Evolutionary conservation across 2,113 vertebrate genomes (phyloP).

Genomic region (Struthio camelus): DNA sequence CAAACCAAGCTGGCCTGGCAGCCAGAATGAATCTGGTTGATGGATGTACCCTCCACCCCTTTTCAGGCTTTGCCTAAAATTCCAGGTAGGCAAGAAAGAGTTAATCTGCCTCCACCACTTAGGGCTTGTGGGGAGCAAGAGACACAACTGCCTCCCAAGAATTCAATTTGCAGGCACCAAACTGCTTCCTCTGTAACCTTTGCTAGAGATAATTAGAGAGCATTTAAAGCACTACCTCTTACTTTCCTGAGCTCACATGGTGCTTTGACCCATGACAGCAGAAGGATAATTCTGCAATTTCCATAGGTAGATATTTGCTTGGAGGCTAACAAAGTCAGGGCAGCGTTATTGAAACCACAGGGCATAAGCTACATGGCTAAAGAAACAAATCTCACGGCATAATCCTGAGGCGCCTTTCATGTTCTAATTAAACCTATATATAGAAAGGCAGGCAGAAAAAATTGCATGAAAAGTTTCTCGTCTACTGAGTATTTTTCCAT

Average conservation of each 20-base stretch:
- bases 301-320: slow-evolving; percentile 3
- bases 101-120: rapidly evolving
- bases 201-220: slow-evolving; percentile 14
- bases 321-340: background rate
- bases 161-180: slow-evolving; percentile 35
- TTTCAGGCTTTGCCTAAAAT: background rate
- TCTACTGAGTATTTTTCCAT: slow-evolving; percentile 65
- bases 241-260: background rate
- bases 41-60: background rate
- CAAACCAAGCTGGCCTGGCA: background rate
- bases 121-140: background rate
- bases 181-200: background rate
- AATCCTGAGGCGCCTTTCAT: slow-evolving; percentile 57
- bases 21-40: background rate
- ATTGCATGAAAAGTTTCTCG: slow-evolving; percentile 28
- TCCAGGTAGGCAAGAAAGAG: background rate
- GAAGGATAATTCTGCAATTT: background rate
- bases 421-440: slow-evolving; percentile 72
- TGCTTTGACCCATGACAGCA: background rate
- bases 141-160: slow-evolving; percentile 16
- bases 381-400: slow-evolving; percentile 63
- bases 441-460: slow-evolving; percentile 54
- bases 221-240: background rate
- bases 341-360: background rate
- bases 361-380: slow-evolving; percentile 40